Percentiles rank a stretch among this genome's conserved stretches.
Evolutionary conservation across 2,888 invertebrate species (phyloP).

Genomic region (Heliconius charithonia): DNA sequence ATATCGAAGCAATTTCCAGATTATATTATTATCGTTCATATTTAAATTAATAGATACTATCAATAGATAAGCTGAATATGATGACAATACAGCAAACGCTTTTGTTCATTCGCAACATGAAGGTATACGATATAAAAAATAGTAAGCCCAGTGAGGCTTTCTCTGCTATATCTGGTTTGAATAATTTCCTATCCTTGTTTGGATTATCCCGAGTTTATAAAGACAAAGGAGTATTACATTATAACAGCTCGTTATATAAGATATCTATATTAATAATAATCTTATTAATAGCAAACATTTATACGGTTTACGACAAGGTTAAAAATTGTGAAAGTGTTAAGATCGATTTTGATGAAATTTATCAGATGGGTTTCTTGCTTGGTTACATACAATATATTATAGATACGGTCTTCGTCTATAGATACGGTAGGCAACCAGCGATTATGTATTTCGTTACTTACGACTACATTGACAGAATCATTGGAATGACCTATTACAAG

Average conservation of each 20-base stretch:
- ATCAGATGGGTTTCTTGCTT: conserved; percentile 37
- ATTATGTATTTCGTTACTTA: conserved; percentile 44
- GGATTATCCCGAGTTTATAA: conserved; percentile 35
- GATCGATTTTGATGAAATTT: conserved; percentile 33
- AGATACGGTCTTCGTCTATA: conserved; percentile 44
- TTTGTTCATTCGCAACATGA: conserved; percentile 22
- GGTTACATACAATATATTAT: conserved; percentile 43
- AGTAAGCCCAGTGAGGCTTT: conserved; percentile 26
- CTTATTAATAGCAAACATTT: conserved; percentile 12
- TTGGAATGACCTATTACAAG: conserved; percentile 39
- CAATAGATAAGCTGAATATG: neutral
- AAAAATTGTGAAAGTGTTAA: neutral
- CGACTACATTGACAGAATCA: conserved; percentile 42
- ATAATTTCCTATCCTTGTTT: conserved; percentile 33
- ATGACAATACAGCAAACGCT: neutral
- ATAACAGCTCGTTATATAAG: conserved; percentile 27
- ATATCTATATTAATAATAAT: conserved; percentile 6
- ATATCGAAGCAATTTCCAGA: neutral
- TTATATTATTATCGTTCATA: neutral
- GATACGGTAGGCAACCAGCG: conserved; percentile 41
- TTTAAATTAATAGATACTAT: conserved; percentile 19
- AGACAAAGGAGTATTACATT: conserved; percentile 24
- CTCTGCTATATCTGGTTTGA: conserved; percentile 24
- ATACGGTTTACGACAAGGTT: conserved; percentile 31
- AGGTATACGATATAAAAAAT: conserved; percentile 6